Conservation (phyloP, 1,140 invertebrate genomes). For the Zophobas morio region DNA sequence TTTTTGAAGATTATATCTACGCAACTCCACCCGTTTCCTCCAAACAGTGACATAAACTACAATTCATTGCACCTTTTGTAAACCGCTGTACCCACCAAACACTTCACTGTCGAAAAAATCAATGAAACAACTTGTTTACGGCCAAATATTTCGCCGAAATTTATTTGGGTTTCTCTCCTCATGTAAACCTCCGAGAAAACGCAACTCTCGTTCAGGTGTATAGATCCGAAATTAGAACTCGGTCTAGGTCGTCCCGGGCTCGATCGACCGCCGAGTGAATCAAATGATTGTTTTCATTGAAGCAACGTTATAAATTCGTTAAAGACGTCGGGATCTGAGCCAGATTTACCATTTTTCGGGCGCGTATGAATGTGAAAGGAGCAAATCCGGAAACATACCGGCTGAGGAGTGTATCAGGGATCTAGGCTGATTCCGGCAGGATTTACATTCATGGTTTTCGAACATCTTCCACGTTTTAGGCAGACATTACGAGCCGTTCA, state of each 20-base stretch:
- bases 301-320: constrained; percentile 9
- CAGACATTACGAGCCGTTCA: constrained; percentile 10
- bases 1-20: too few relatives aligned
- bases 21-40: too few relatives aligned
- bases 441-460: constrained; percentile 28
- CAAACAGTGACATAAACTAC: too few relatives aligned
- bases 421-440: constrained; percentile 11
- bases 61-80: too few relatives aligned
- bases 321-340: constrained; percentile 1
- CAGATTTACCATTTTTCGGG: constrained; percentile 16
- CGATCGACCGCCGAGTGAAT: not conserved
- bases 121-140: too few relatives aligned
- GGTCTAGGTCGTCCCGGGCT: constrained; percentile 14
- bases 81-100: too few relatives aligned
- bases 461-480: constrained; percentile 12
- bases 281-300: constrained; percentile 26
- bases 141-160: too few relatives aligned
- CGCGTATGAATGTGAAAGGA: constrained; percentile 13
- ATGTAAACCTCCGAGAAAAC: too few relatives aligned
- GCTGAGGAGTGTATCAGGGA: constrained; percentile 15
- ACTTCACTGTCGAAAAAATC: too few relatives aligned
- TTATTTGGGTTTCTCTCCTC: too few relatives aligned
- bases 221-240: constrained; percentile 19
- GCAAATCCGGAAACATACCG: constrained; percentile 20
- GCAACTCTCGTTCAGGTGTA: constrained; percentile 1